Conservation (phyloP, 64 coral and sea anemone species). For the Trachythela sp. region DNA sequence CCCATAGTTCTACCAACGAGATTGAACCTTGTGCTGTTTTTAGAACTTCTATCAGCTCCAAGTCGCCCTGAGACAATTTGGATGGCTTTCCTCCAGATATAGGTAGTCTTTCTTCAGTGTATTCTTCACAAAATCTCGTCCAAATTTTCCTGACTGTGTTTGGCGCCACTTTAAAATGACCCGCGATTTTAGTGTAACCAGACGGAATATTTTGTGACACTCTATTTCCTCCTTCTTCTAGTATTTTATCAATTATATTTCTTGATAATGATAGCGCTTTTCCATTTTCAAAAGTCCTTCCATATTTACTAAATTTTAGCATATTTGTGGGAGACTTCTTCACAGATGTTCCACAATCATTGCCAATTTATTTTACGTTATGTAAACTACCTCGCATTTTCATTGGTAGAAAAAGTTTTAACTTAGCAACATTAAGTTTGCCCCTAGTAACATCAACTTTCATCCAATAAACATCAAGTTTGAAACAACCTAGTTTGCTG, state of each 20-base stretch:
- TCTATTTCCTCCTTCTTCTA: neutral
- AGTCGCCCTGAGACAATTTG: neutral
- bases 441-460: too few species aligned
- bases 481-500: too few species aligned
- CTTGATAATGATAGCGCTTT: neutral
- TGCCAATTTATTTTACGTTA: too few species aligned
- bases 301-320: neutral
- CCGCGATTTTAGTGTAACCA: neutral
- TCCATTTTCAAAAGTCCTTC: neutral
- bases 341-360: too few species aligned
- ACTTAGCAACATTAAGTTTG: too few species aligned
- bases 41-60: neutral
- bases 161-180: neutral
- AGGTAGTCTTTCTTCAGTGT: neutral
- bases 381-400: too few species aligned
- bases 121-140: neutral
- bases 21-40: neutral
- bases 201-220: neutral
- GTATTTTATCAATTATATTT: neutral
- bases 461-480: too few species aligned
- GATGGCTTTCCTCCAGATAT: neutral
- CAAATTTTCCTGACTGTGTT: neutral
- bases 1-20: neutral
- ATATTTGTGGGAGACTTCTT: too few species aligned
- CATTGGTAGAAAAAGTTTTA: too few species aligned